Evolutionary conservation across 1,140 invertebrate genomes (phyloP).

Genomic region (Leptestheria dahalacensis): DNA sequence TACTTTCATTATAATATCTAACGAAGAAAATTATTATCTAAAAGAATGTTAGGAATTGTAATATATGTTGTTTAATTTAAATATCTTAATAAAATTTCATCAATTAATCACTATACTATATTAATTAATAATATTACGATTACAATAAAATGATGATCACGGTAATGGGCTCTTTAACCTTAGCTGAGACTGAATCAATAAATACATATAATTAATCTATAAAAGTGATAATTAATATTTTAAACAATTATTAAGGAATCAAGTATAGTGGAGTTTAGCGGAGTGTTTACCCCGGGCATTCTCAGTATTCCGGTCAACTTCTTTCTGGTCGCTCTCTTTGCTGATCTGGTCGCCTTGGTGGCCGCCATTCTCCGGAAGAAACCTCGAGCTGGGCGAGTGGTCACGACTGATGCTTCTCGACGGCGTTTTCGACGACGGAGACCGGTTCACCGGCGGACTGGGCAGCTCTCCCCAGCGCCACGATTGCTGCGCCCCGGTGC

Average conservation of each 20-base stretch:
- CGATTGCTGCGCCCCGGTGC: constrained; percentile 38
- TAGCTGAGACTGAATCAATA: too few species aligned
- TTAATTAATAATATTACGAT: too few species aligned
- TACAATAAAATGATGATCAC: too few species aligned
- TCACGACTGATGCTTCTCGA: background rate
- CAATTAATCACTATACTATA: too few species aligned
- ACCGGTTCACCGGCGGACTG: constrained; percentile 22
- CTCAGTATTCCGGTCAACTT: background rate
- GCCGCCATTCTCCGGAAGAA: background rate
- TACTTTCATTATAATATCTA: too few species aligned
- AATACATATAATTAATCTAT: background rate
- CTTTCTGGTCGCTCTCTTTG: background rate
- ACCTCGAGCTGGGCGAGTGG: background rate
- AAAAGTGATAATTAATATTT: background rate
- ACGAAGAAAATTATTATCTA: too few species aligned
- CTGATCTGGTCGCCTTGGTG: constrained; percentile 3
- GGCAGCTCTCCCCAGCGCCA: constrained; percentile 98
- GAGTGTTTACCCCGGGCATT: background rate
- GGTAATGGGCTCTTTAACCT: too few species aligned
- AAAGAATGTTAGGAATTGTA: too few species aligned
- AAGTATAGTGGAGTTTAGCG: background rate
- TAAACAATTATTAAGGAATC: background rate
- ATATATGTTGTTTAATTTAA: too few species aligned
- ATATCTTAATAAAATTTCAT: too few species aligned
- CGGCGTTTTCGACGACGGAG: constrained; percentile 9